Base-by-base conservation (phyloP, 2,797 vertebrate genomes). In the Brachyalestes nurse region DNA sequence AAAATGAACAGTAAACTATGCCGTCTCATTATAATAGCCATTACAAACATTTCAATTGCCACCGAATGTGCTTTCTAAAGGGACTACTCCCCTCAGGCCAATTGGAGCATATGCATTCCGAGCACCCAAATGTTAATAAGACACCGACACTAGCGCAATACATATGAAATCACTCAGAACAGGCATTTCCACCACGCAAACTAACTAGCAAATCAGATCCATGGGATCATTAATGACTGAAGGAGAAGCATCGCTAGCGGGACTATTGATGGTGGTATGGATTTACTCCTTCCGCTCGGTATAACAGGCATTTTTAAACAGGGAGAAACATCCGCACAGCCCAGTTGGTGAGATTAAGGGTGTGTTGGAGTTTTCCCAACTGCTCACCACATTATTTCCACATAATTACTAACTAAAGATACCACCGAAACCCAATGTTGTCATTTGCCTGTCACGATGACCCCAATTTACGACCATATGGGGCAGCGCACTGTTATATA, bases 101-200 rank as follows among this genome's bases (percentile, higher is more conserved):
- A 77, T 12, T n/a, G 72, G 51, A 74, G 71, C 28, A 78, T 72
- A 72, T 72, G 79, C 72, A 80, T 80, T 69, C 70, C 16, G 67
- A 82, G 83, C 60, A 81, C 71, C 72, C 77, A n/a, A 72, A 69
- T 84, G 79, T 83, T 82, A 77, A 86, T 80, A 70, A 81, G 75
- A 72, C 78, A 60, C 40, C 42, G 51, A 80, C 79, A 62, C 72
- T 42, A 78, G 71, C 16, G 42, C 16, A 66, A 55, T 47, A 23
- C 57, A 51, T 42, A 40, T 40, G 19, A 78, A 61, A 60, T 10
- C 7, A 6, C 42, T 45, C 61, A 42, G 25, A 65, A 23, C 6
- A 45, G 19, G 38, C 65, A n/a, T 47, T 67, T 8, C 17, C 65
- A 72, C 47, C 21, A 34, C 38, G 7, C 6, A 62, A 66, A 42